Conservation (phyloP, 2,113 vertebrate genomes). For the Poeciliopsis retropinna region DNA sequence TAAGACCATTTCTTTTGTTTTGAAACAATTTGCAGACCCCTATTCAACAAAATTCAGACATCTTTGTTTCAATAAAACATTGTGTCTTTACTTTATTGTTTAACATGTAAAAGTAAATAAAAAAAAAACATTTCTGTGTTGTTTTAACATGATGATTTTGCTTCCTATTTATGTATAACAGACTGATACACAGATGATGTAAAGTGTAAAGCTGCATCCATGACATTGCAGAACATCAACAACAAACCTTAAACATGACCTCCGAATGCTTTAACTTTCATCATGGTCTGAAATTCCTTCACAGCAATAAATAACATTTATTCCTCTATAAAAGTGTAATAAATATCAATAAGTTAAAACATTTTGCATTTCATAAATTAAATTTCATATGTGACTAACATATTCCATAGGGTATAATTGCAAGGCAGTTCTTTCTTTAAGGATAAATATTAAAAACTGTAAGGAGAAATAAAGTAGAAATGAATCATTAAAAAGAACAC, state of each 20-base stretch:
- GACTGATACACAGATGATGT: neutral
- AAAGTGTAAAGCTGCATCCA: neutral
- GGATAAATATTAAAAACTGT: slow-evolving; percentile 5
- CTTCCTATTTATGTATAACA: neutral
- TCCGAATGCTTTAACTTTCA: neutral
- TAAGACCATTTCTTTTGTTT: too few relatives aligned
- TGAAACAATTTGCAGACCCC: neutral
- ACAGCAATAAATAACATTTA: slow-evolving; percentile 86
- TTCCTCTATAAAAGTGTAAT: slow-evolving; percentile 80
- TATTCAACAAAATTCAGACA: neutral
- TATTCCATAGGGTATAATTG: slow-evolving; percentile 22
- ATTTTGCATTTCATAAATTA: slow-evolving; percentile 83
- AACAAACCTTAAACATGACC: neutral
- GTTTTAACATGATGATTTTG: neutral
- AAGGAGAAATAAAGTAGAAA: neutral
- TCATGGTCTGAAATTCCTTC: slow-evolving; percentile 62
- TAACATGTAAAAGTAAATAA: neutral
- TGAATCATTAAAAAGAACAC: neutral
- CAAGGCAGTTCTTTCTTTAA: slow-evolving; percentile 11
- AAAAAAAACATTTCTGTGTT: too few relatives aligned
- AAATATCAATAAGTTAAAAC: slow-evolving; percentile 80
- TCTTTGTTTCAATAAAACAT: neutral
- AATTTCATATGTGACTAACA: slow-evolving; percentile 58
- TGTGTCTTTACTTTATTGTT: neutral
- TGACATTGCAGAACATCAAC: neutral